phyloP scores from a whole-genome alignment of 2,797 vertebrate species.

The Selene dorsalis region DNA sequence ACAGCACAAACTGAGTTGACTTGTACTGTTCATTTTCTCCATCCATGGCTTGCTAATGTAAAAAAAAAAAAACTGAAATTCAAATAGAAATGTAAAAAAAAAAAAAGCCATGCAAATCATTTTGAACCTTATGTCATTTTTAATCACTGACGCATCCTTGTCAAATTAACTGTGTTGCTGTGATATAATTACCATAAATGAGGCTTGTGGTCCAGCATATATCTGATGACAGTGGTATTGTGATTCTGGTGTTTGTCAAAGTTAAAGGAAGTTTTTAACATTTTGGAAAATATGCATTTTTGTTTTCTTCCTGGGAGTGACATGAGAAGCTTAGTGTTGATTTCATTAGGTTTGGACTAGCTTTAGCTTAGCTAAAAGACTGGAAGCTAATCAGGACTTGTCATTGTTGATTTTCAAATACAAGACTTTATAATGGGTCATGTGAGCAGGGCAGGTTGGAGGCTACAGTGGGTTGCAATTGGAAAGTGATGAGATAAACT shows the following conservation, averaged over 20 bases:
- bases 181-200: constrained; percentile 22
- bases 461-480: too few species aligned
- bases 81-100: constrained; percentile 39
- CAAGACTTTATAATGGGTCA: too few species aligned
- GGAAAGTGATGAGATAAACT: too few species aligned
- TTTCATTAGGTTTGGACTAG: not conserved
- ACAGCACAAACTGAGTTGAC: constrained; percentile 41
- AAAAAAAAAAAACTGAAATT: constrained; percentile 45
- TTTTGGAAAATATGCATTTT: not conserved
- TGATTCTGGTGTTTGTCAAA: not conserved
- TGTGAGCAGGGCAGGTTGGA: too few species aligned
- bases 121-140: constrained; percentile 35
- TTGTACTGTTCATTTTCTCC: constrained; percentile 33
- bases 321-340: not conserved
- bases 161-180: constrained; percentile 38
- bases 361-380: not conserved
- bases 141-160: constrained; percentile 33
- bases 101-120: constrained; percentile 46
- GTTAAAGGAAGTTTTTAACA: not conserved
- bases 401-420: too few species aligned
- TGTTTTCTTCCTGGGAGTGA: not conserved
- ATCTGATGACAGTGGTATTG: constrained; percentile 2
- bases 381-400: not conserved
- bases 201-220: not conserved
- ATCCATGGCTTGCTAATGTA: constrained; percentile 46